Evolutionary conservation across 2,888 invertebrate genomes (phyloP), one percentile per base, ranked within the genome.

Genomic region (Patella depressa): DNA sequence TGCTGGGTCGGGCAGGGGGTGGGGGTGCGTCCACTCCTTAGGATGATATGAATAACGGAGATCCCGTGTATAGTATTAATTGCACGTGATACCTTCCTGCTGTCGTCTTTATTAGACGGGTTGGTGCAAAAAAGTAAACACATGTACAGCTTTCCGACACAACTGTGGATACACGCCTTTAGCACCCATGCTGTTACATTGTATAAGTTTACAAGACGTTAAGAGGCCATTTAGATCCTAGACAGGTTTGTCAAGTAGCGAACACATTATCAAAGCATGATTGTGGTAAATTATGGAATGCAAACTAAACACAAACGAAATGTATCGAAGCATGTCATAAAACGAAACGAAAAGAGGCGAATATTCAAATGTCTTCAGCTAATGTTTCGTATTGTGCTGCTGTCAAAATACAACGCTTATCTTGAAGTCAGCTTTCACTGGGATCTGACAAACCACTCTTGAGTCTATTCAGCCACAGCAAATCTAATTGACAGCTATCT

Each of bases 271-370:
- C 14, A 9, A 65, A 65, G 65, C 19, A 65, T 65, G 65, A 19
- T 24, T 65, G 65, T 65, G 65, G 65, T 24, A 65, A 65, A 24
- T 65, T 65, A 14, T 65, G 65, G 65, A 65, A 65, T 65, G 65
- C n/a, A 65, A 24, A 65, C n/a, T 19, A 12, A 11, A 24, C 24
- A 11, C 19, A 19, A 65, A 65, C 11, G 24, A 11, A 24, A 65
- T 24, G 65, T 65, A 65, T 12, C 65, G 65, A 65, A 65, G 65
- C 65, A 65, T 65, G 65, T 65, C 19, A 65, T 65, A 65, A 65
- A 12, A 24, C 24, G 65, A 65, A 65, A 65, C 65, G 65, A 65
- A 59, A 65, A 19, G 17, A 65, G 19, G 19, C 24, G 19, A 65
- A 65, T 19, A 24, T 65, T 65, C 19, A 19, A 19, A 24, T 45